These are phyloP conservation scores for mouse (Mus musculus) DNA, from an alignment of 2,113 vertebrate species.

Conservation along the genomic window GRCm39 chr5:121065001-121065500, in stretches of 20 bases:
- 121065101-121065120: neutral
- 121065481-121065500: neutral
- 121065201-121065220: neutral
- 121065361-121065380: neutral
- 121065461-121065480: no score
- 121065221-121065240: fast-evolving
- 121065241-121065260: neutral
- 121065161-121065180: neutral
- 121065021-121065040: neutral
- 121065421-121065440: neutral
- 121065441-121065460: neutral
- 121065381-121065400: neutral
- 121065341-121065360: neutral
- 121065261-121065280: neutral
- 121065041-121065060: neutral
- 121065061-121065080: neutral
- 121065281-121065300: neutral
- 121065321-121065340: neutral
- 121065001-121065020: fast-evolving
- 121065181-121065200: neutral
- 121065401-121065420: neutral
- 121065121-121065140: neutral
- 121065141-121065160: neutral
- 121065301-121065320: neutral
- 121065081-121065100: neutral